Conservation (phyloP, 2,888 invertebrate genomes). For the Ectemnius continuus region DNA sequence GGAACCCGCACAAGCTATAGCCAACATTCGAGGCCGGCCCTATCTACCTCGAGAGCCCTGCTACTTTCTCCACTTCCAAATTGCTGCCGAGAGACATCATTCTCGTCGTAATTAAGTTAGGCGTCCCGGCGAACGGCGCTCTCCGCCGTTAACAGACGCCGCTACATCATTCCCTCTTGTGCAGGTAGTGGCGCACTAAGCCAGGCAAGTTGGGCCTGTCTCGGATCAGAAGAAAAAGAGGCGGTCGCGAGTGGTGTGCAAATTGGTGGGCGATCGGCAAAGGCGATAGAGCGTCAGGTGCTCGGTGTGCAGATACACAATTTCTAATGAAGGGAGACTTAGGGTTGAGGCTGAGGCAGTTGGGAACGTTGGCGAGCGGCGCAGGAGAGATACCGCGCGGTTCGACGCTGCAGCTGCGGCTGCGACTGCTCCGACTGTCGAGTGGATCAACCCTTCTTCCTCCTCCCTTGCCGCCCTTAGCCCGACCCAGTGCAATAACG, state of each 20-base stretch:
- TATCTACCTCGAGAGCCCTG: background rate
- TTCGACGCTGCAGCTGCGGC: conserved; percentile 53
- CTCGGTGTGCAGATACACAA: conserved; percentile 37
- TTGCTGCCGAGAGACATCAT: no score
- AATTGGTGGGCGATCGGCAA: conserved; percentile 49
- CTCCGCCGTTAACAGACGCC: no score
- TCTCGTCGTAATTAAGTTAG: no score
- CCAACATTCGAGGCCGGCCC: background rate
- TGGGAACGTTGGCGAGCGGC: conserved; percentile 11
- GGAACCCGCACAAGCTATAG: background rate
- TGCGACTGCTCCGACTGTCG: conserved; percentile 54
- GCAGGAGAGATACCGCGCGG: conserved; percentile 33
- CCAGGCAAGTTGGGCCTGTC: no score
- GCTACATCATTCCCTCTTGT: no score
- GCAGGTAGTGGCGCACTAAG: no score
- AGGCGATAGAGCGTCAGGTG: conserved; percentile 39
- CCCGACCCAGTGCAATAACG: conserved; percentile 43
- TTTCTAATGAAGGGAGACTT: conserved; percentile 37
- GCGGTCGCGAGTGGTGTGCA: conserved; percentile 14
- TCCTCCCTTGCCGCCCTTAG: background rate
- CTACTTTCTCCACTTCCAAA: no score
- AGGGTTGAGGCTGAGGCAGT: conserved; percentile 36
- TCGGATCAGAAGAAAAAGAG: conserved; percentile 11
- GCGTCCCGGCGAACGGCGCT: no score
- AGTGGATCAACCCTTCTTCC: conserved; percentile 54